Conservation (phyloP, 1,140 invertebrate genomes). For the Drosophila repleta region DNA sequence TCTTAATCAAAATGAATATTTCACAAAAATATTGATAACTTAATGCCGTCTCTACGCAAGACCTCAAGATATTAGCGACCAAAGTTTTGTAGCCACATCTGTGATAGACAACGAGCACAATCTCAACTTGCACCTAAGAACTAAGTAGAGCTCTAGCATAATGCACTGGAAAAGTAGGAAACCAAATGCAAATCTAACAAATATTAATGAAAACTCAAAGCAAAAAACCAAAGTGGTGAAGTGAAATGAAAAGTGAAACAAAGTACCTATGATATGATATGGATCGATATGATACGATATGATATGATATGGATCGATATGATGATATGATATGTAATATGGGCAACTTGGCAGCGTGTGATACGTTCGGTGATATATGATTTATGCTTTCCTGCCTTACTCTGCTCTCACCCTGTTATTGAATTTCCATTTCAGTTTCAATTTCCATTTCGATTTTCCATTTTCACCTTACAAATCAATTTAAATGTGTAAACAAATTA, state of each 20-base stretch:
- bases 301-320: too few species aligned
- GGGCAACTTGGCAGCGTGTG: conserved; percentile 23
- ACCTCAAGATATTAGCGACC: conserved; percentile 3
- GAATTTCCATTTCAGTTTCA: conserved; percentile 12
- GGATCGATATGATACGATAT: too few species aligned
- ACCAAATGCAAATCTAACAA: background rate
- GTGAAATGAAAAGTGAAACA: conserved; percentile 5
- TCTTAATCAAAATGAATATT: too few species aligned
- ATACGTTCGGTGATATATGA: conserved; percentile 37
- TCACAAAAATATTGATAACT: too few species aligned
- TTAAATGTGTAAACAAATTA: conserved; percentile 16
- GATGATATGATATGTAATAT: conserved; percentile 6
- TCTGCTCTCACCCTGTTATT: conserved; percentile 29
- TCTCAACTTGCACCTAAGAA: background rate
- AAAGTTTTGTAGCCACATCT: conserved; percentile 13
- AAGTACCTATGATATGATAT: conserved; percentile 2
- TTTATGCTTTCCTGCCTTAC: conserved; percentile 39
- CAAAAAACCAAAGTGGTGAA: conserved; percentile 20
- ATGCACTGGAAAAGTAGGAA: conserved; percentile 4
- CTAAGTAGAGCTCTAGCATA: conserved; percentile 7
- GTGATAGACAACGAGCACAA: conserved; percentile 16
- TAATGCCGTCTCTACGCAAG: conserved; percentile 7
- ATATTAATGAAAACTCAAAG: background rate
- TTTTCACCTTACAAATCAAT: conserved; percentile 15
- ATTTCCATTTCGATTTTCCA: background rate